These are phyloP conservation scores for Hypolimnas misippus DNA, from an alignment of 2,888 invertebrate species.

Conservation along the genomic window DNA sequence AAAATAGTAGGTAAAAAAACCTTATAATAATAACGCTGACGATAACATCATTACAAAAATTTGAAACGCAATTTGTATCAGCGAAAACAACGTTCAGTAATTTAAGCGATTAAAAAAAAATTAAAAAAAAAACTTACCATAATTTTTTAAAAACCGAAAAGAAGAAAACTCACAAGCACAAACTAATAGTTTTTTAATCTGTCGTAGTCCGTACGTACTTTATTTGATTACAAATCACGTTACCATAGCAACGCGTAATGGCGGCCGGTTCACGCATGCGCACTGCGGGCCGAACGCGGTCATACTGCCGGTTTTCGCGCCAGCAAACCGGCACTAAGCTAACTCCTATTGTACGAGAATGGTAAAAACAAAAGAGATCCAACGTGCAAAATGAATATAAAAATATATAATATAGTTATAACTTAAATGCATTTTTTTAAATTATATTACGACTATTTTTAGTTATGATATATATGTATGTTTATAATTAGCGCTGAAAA, in stretches of 20 bases:
- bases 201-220: slow-evolving; percentile 42
- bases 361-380: slow-evolving; percentile 35
- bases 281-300: slow-evolving; percentile 53
- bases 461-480: no score
- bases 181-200: slow-evolving; percentile 34
- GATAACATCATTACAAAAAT: slow-evolving; percentile 9
- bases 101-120: not conserved
- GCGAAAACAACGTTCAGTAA: not conserved
- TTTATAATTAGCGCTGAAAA: no score
- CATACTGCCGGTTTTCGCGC: slow-evolving; percentile 76
- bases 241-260: slow-evolving; percentile 67
- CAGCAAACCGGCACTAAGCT: slow-evolving; percentile 43
- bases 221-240: slow-evolving; percentile 64
- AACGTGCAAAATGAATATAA: slow-evolving; percentile 2
- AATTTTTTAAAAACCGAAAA: slow-evolving; percentile 43
- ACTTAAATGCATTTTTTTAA: no score
- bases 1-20: not conserved
- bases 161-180: slow-evolving; percentile 45
- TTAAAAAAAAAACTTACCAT: slow-evolving; percentile 48
- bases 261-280: slow-evolving; percentile 64
- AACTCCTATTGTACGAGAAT: slow-evolving; percentile 35
- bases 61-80: slow-evolving; percentile 27
- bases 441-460: no score
- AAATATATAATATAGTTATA: no score
- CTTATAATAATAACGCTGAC: not conserved